phyloP scores from a whole-genome alignment of 2,797 vertebrate species.

The Poeciliopsis paucimaculata region DNA sequence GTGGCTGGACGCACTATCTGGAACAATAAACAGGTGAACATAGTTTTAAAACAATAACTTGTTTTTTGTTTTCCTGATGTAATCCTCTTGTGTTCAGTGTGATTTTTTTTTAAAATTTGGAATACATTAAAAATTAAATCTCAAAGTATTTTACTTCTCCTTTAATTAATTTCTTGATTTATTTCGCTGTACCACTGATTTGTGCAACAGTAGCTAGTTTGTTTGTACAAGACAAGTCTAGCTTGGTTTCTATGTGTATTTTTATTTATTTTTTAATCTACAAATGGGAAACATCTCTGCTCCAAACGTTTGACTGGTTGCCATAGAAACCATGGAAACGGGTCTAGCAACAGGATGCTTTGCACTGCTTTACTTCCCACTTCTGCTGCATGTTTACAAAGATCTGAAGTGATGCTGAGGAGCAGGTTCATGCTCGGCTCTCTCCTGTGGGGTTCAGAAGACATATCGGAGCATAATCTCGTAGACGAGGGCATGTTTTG shows the following conservation, averaged over 20 bases:
- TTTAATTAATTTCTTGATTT: not conserved
- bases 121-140: not conserved
- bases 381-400: constrained; percentile 28
- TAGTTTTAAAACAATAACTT: not conserved
- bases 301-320: constrained; percentile 22
- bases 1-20: not conserved
- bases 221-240: not conserved
- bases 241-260: not conserved
- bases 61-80: not conserved
- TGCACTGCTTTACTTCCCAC: constrained; percentile 17
- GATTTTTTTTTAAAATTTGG: not conserved
- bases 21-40: not conserved
- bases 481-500: constrained; percentile 34
- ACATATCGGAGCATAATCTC: constrained; percentile 37
- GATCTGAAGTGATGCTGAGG: constrained; percentile 21
- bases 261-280: not conserved
- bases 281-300: constrained; percentile 23
- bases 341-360: constrained; percentile 10
- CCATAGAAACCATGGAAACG: constrained; percentile 39
- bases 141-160: not conserved
- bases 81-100: not conserved
- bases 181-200: not conserved
- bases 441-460: constrained; percentile 28
- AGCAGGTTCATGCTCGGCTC: constrained; percentile 15
- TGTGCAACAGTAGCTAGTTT: not conserved